Base-by-base conservation (phyloP, 2,113 vertebrate species). In the Aix galericulata region DNA sequence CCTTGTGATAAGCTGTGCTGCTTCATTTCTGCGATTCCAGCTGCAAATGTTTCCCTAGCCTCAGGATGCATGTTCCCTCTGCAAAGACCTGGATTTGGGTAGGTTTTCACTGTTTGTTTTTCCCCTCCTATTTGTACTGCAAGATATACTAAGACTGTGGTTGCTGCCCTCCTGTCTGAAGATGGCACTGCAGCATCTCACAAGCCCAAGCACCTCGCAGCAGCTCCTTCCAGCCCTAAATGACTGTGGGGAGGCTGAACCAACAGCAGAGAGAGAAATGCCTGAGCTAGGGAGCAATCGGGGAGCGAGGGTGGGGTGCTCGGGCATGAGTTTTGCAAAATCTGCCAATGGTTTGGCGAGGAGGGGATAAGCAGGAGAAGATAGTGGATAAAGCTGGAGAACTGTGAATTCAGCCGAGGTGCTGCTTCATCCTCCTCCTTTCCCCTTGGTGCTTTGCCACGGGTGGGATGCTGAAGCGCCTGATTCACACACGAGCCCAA, bases 101-200 rank as follows among this genome's bases (percentile, higher is more conserved):
- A 63, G 52, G 9, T 29, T 93, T 66, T 56, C 14, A 32, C 48
- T 2, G 2, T 40, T 34, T 36, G 11, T 26, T 29, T 6, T 6
- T 1, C 12, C n/a, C 29, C 13, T 55, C 36, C n/a, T 4, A 0
- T 36, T 17, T 4, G 26, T 32, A 7, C 14, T 53, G 23, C 7
- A 4, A 36, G 11, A 5, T 2, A 2, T 40, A 36, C 27, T 0
- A 29, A 11, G 4, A 1, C 2, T 23, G 81, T 0, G 66, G 83
- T 40, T 56, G 67, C 85, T 83, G 91, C 86, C 91, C 73, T 86
- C 59, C 95, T 77, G 93, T 93, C 96, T 97, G 96, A 96, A 96
- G 97, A 73, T 97, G 97, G 96, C 96, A 94, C 93, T 97, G 93
- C 89, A 94, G 10, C 89, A 64, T 95, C 96, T 97, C 34, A 0